Base-by-base conservation (phyloP, 2,113 vertebrate species). In the Plecturocebus donacophilus region DNA sequence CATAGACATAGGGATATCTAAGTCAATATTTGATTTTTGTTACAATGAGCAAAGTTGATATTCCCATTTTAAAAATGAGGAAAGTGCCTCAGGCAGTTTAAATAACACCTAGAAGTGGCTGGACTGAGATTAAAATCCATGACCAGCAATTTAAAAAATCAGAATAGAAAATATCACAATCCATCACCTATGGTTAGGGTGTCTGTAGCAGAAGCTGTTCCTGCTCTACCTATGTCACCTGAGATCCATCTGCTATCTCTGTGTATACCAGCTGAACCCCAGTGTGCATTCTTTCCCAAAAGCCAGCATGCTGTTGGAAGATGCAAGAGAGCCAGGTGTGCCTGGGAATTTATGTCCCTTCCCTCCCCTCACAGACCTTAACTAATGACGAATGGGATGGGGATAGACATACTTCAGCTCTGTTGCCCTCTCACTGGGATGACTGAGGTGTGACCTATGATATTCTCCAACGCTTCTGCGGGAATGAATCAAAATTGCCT, bases 1-100 rank as follows among this genome's bases (percentile, higher is more conserved):
- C 58, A 61, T 27, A 61, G 23, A 27, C 25, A 61, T 92, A 73
- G 66, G 30, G 23, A 19, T 83, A 66, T 40, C 85, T 76, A 8
- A 58, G 58, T 87, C 25, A 42, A 42, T 47, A 90, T 96, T 73
- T 92, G 16, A 91, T 90, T 97, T 84, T 88, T 10, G 73, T 30
- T 7, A 84, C 45, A 56, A n/a, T 27, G 27, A 94, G 23, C 66
- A 47, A 96, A 85, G 32, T 85, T 81, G 30, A 64, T 92, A 54
- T 90, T 91, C 6, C 8, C 52, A 92, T 58, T 94, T 93, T 88
- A 92, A 32, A 11, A 91, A 83, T 79, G 82, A 85, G 68, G 75
- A 35, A 88, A 91, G 86, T 58, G 3, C 47, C n/a, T 96, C 40
- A 83, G 17, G 9, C 17, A 71, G 30, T 35, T 95, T 86, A 61